Base-by-base conservation (phyloP, 2,888 invertebrate genomes). In the Scaptomyza caliginosa region DNA sequence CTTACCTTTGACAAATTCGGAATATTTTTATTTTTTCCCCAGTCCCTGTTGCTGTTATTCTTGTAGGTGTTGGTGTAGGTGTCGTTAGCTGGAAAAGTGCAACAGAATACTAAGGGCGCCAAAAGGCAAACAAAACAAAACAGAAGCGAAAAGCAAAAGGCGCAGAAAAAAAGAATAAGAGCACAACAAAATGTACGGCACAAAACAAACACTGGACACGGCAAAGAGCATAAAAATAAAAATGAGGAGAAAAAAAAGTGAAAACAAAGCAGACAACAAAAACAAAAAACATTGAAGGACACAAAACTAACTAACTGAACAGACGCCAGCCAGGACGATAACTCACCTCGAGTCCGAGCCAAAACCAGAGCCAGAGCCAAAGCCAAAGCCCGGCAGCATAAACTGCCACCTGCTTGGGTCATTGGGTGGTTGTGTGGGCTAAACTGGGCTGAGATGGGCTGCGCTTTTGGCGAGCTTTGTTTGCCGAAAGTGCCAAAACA, bases 401-500 rank as follows among this genome's bases (percentile, higher is more conserved):
- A 81, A 67, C 75, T 85, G 78, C 65, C 86, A 87, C 87, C 87
- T 85, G 86, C 68, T 36, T 67, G 59, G 68, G 65, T 62, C 78
- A 62, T 28, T 50, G 54, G 82, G 67, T 45, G 70, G 52, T 11
- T 38, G 40, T 57, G 57, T 58, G 55, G 43, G 5, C 30, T 45
- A 24, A 50, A 46, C 52, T 48, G 57, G 24, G 58, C 5, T 40
- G 57, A 42, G 28, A 16, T 16, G 17, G 3, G 17, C 34, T 34
- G 7, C 5, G 45, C 16, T 26, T 23, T 59, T 21, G 40, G 36
- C 4, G 10, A 51, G 63, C 80, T 77, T 77, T 83, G 83, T 86
- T 86, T 88, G 89, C 83, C 73, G 75, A 80, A 80, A 82, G 89
- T 88, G 88, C 84, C 86, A 85, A 85, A 88, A 84, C 85, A 86